These are phyloP conservation scores for Calosoma granatense DNA, from an alignment of 1,140 invertebrate species.

Conservation along the genomic window DNA sequence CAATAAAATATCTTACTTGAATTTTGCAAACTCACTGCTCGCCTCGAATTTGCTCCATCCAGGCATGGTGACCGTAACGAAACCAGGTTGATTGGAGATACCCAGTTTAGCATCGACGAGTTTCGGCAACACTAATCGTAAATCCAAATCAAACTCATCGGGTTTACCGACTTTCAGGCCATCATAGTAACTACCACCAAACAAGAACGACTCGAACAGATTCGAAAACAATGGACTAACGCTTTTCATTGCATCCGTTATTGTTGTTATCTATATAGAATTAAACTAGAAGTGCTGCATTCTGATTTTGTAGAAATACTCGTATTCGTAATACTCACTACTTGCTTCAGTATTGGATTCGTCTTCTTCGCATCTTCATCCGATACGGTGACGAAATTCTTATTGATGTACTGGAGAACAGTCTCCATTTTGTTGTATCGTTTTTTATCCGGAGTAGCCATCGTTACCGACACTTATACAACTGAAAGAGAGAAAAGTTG, in stretches of 20 bases:
- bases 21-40: neutral
- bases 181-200: neutral
- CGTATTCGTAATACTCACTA: neutral
- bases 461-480: neutral
- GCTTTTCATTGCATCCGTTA: neutral
- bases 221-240: neutral
- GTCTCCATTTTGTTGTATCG: conserved; percentile 24
- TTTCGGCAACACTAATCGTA: neutral
- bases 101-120: neutral
- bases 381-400: conserved; percentile 18
- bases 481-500: no score
- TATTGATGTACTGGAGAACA: conserved; percentile 21
- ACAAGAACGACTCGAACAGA: neutral
- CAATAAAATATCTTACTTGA: no score
- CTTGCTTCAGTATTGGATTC: neutral
- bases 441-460: conserved; percentile 14
- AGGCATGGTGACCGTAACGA: neutral
- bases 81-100: neutral
- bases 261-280: neutral
- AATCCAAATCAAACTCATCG: neutral
- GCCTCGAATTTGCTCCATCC: neutral
- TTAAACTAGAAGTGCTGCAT: neutral
- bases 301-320: no score
- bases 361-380: conserved; percentile 18
- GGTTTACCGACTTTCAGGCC: conserved; percentile 1